Evolutionary conservation across 2,888 invertebrate species (phyloP).

Genomic region (Lycia hirtaria): DNA sequence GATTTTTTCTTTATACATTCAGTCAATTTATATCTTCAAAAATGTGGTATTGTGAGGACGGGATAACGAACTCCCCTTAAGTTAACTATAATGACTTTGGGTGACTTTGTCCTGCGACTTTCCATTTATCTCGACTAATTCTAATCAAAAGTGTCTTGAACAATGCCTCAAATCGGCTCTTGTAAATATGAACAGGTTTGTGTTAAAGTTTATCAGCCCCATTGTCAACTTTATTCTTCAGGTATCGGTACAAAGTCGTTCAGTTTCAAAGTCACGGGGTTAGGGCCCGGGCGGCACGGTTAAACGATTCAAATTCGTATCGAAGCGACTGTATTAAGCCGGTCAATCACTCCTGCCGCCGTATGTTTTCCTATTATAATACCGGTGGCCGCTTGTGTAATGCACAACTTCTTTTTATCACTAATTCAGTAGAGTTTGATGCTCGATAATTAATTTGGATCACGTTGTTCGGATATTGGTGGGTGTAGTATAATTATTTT

Average conservation of each 20-base stretch:
- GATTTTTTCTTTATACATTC: too few species aligned
- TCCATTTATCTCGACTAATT: neutral
- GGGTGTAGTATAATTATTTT: neutral
- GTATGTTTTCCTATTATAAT: conserved; percentile 57
- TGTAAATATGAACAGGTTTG: neutral
- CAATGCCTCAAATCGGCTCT: neutral
- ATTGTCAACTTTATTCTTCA: conserved; percentile 13
- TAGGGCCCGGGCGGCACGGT: conserved; percentile 47
- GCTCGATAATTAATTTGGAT: neutral
- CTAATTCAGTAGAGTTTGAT: neutral
- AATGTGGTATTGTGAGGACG: too few species aligned
- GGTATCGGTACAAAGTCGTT: conserved; percentile 39
- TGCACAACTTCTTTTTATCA: neutral
- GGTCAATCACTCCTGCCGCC: conserved; percentile 49
- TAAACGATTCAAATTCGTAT: conserved; percentile 50
- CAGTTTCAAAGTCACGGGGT: conserved; percentile 61
- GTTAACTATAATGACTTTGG: neutral
- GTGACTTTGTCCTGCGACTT: neutral
- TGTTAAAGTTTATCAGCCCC: conserved; percentile 3
- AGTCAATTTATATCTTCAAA: too few species aligned
- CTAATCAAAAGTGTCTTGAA: neutral
- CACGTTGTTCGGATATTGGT: neutral
- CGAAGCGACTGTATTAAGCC: conserved; percentile 46
- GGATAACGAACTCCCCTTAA: neutral
- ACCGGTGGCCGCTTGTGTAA: conserved; percentile 10